Base-by-base conservation (phyloP, 2,888 invertebrate species). In the Ophion slaviceki region DNA sequence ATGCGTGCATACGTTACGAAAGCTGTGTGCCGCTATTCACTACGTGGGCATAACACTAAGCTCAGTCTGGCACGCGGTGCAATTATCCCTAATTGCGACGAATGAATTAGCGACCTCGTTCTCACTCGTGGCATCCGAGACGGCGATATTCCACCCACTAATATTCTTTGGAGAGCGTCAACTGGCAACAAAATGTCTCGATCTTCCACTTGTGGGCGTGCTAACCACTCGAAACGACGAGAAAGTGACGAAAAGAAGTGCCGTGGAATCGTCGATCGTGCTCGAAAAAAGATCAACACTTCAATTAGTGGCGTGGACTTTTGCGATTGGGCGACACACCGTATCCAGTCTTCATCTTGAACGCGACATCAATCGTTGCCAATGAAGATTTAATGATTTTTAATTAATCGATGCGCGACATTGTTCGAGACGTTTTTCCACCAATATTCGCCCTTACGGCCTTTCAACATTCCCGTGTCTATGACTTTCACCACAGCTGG, bases 21-120 rank as follows among this genome's bases (percentile, higher is more conserved):
- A 78, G 57, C 78, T 75, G 47, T 68, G 17, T 67, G 61, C 70
- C 32, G 57, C 62, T 62, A 64, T 62, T 79, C 67, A 28, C 75
- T 64, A 79, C 59, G 78, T 53, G 64, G 67, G 72, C 78, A 82
- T 72, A 74, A 80, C 61, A 74, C 80, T 72, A 82, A 76, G 76
- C 81, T 84, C 77, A 20, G 71, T 78, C 80, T 76, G 83, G 83
- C 87, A 88, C 87, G 88, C 86, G 86, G 45, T 74, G 89, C 90
- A 91, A 91, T 91, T 91, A 91, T 87, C 88, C 87, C 83, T 89
- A 89, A 90, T 89, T 88, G 89, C 88, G 67, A 67, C 85, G 87
- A 88, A 90, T 89, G 90, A 91, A 90, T 90, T 90, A 89, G 87
- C 86, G 76, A 82, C 82, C 87, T 86, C 87, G 84, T 89, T 89